phyloP scores from a whole-genome alignment of 2,797 vertebrate species.

The Gallinago solitaria region DNA sequence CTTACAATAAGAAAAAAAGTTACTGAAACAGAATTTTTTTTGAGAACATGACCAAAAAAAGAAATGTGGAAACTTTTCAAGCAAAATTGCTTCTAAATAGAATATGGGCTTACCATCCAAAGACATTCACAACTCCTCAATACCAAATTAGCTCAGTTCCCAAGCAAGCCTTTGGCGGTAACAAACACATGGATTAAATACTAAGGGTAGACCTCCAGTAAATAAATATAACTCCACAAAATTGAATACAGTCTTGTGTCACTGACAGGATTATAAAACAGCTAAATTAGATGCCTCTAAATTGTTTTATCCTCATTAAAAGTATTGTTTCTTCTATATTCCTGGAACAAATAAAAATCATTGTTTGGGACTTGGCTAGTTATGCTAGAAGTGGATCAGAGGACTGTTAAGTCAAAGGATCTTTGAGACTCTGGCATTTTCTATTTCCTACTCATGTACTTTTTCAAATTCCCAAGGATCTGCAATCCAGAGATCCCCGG shows the following conservation, averaged over 20 bases:
- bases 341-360: background rate
- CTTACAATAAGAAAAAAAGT: background rate
- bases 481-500: constrained; percentile 7
- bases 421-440: background rate
- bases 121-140: background rate
- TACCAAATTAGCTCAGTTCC: background rate
- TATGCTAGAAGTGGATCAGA: background rate
- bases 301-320: background rate
- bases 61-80: background rate
- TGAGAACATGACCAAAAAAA: background rate
- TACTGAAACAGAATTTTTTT: background rate
- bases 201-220: background rate
- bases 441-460: background rate
- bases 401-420: background rate
- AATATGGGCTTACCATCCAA: background rate
- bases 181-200: background rate
- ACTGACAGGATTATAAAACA: background rate
- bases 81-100: background rate
- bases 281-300: background rate
- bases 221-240: background rate
- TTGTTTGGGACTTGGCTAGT: background rate
- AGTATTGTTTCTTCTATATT: background rate
- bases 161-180: background rate
- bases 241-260: background rate
- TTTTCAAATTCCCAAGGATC: background rate